Conservation (phyloP, 1,140 invertebrate species). For the Fopius arisanus region DNA sequence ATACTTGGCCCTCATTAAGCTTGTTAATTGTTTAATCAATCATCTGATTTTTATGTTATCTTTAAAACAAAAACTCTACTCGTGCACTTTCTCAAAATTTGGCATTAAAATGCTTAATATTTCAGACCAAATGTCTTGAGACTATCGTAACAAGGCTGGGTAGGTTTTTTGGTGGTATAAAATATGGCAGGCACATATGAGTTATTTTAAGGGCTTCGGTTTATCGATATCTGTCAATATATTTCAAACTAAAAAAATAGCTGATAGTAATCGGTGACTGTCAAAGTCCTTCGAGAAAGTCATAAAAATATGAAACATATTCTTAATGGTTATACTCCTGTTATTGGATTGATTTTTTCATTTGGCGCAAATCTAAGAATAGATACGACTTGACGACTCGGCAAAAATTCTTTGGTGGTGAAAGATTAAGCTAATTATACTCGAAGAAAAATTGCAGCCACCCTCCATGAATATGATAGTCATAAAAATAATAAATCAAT, state of each 20-base stretch:
- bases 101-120: constrained; percentile 27
- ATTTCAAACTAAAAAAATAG: constrained; percentile 4
- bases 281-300: constrained; percentile 21
- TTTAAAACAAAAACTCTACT: not conserved
- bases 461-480: constrained; percentile 21
- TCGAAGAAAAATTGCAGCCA: constrained; percentile 43
- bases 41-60: constrained; percentile 18
- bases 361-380: not conserved
- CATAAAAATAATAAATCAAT: constrained; percentile 34
- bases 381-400: not conserved
- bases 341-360: not conserved
- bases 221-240: constrained; percentile 12
- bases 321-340: not conserved
- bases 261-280: constrained; percentile 17
- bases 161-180: constrained; percentile 49
- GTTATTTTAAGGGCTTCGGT: constrained; percentile 53
- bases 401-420: not conserved
- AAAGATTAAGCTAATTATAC: not conserved
- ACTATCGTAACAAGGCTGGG: constrained; percentile 59
- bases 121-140: constrained; percentile 56
- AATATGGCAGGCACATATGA: constrained; percentile 63
- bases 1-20: constrained; percentile 48
- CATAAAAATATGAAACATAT: not conserved
- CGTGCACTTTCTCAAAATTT: not conserved
- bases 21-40: not conserved